Evolutionary conservation across 2,797 vertebrate genomes (phyloP).

Genomic region (Brachymystax lenok): DNA sequence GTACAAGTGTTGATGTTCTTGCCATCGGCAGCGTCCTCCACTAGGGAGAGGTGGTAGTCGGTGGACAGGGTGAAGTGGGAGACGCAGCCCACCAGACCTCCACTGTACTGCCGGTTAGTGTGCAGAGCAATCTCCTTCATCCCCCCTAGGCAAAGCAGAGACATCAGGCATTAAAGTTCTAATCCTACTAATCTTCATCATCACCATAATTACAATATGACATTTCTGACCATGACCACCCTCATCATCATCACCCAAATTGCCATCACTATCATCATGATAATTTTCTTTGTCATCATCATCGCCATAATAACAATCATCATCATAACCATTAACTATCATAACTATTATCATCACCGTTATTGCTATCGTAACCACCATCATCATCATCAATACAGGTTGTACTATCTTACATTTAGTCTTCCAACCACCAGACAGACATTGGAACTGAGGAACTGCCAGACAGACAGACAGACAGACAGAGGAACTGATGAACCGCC

Average conservation of each 20-base stretch:
- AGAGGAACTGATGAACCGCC: too few species aligned
- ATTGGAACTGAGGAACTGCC: too few species aligned
- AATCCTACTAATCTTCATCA: background rate
- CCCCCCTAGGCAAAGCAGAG: slow-evolving; percentile 77
- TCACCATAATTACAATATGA: background rate
- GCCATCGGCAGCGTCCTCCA: slow-evolving; percentile 89
- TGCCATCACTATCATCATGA: background rate
- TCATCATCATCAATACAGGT: background rate
- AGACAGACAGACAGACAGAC: too few species aligned
- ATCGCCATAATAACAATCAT: background rate
- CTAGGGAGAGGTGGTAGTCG: slow-evolving; percentile 90
- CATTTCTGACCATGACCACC: background rate
- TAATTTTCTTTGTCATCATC: background rate
- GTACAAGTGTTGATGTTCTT: slow-evolving; percentile 98
- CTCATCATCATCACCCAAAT: background rate
- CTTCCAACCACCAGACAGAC: too few species aligned
- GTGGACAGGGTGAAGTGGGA: slow-evolving; percentile 97
- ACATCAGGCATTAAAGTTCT: background rate
- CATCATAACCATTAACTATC: too few species aligned
- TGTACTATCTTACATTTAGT: background rate
- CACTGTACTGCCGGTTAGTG: slow-evolving; percentile 88
- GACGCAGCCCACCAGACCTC: slow-evolving; percentile 92
- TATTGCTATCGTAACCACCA: too few species aligned
- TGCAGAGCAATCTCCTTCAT: slow-evolving; percentile 95
- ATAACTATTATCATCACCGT: too few species aligned